Evolutionary conservation across 2,113 vertebrate genomes (phyloP).

Genomic region (Antechinus flavipes): DNA sequence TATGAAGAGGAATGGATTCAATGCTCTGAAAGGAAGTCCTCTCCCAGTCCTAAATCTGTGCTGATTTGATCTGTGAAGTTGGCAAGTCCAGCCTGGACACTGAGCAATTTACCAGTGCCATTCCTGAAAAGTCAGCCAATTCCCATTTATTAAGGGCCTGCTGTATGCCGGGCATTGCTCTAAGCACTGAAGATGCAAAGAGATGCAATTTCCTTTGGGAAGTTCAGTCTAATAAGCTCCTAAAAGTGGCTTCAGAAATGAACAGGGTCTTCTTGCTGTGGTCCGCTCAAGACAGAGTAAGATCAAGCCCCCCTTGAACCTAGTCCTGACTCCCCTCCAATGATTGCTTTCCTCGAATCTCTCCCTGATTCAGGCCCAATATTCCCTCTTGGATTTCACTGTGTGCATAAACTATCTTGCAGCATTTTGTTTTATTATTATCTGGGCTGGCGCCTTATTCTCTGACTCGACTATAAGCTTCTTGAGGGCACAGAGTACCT

Average conservation of each 20-base stretch:
- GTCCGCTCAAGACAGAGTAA: too few species aligned
- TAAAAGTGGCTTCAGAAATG: neutral
- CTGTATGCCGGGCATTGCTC: neutral
- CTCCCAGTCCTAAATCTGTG: neutral
- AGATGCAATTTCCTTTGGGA: neutral
- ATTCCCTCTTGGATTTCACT: neutral
- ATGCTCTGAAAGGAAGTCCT: neutral
- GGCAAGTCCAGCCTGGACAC: neutral
- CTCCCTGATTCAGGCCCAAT: neutral
- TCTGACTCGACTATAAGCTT: neutral
- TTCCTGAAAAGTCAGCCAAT: neutral
- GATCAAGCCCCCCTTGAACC: neutral
- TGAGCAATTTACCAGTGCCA: neutral
- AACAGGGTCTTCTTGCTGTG: neutral
- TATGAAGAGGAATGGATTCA: neutral
- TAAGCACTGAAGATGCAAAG: neutral
- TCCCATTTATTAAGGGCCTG: neutral
- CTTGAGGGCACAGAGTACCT: neutral
- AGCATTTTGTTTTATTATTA: neutral
- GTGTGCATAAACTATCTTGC: neutral
- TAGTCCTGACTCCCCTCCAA: neutral
- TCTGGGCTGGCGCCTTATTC: neutral
- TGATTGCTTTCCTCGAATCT: neutral
- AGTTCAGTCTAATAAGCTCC: neutral
- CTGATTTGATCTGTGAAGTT: neutral